phyloP scores from a whole-genome alignment of 2,113 vertebrate genomes.

The Ceuthmochares aereus region DNA sequence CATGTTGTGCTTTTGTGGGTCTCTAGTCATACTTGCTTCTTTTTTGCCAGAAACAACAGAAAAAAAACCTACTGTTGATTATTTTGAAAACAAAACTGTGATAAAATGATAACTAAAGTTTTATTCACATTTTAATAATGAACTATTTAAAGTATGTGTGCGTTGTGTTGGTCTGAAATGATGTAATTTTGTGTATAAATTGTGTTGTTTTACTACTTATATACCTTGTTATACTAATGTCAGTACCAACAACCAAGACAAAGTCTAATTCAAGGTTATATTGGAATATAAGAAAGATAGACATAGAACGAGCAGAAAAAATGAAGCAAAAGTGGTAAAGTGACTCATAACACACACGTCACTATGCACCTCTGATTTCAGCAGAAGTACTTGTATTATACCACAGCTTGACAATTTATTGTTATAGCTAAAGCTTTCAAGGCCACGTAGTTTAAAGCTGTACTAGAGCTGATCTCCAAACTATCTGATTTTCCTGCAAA shows the following conservation, averaged over 20 bases:
- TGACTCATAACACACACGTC: not conserved
- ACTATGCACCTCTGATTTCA: not conserved
- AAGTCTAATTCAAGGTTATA: not conserved
- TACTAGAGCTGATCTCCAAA: not conserved
- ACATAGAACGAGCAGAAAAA: not conserved
- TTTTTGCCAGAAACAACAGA: conserved; percentile 18
- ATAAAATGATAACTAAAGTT: not conserved
- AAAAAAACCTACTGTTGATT: not conserved
- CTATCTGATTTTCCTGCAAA: not conserved
- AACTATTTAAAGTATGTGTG: not conserved
- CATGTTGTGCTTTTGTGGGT: not conserved
- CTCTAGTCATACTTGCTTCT: not conserved
- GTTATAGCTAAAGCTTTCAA: not conserved
- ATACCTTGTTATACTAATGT: not conserved
- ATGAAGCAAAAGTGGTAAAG: not conserved
- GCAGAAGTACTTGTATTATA: not conserved
- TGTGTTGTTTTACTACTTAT: not conserved
- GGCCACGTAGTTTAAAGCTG: not conserved
- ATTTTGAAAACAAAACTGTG: not conserved
- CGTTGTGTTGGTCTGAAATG: not conserved
- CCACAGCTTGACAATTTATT: not conserved
- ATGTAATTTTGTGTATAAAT: not conserved
- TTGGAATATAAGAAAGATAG: not conserved
- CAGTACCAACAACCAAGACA: not conserved
- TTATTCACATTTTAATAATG: not conserved